Evolutionary conservation across 2,797 vertebrate genomes (phyloP).

Genomic region (Yasuhikotakia modesta): DNA sequence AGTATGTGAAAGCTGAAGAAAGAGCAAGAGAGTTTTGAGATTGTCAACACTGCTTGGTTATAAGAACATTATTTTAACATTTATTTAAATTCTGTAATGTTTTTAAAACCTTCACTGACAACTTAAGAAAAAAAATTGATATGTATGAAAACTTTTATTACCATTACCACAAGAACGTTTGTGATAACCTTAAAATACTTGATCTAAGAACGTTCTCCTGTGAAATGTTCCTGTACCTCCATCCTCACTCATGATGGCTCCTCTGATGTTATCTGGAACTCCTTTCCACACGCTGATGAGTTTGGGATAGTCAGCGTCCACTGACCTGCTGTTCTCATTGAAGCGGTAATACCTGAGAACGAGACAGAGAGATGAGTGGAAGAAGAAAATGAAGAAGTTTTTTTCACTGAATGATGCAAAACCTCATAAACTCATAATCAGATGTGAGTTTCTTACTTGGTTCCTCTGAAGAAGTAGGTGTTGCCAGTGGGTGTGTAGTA

Average conservation of each 20-base stretch:
- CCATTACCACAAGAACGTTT: too few relatives aligned
- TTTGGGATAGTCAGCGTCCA: slow-evolving; percentile 87
- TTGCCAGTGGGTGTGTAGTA: slow-evolving; percentile 89
- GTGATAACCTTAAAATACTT: too few relatives aligned
- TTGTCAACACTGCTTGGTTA: too few relatives aligned
- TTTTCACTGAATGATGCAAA: too few relatives aligned
- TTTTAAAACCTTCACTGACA: too few relatives aligned
- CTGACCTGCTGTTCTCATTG: slow-evolving; percentile 80
- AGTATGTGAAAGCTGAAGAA: slow-evolving; percentile 86
- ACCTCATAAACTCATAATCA: too few relatives aligned
- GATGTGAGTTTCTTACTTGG: slow-evolving; percentile 70
- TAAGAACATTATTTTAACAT: too few relatives aligned
- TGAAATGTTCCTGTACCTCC: slow-evolving; percentile 74
- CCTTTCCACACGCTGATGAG: slow-evolving; percentile 88
- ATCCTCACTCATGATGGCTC: slow-evolving; percentile 87
- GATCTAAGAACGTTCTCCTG: too few relatives aligned
- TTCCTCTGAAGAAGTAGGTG: slow-evolving; percentile 90
- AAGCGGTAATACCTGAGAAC: slow-evolving; percentile 86
- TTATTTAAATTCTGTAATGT: too few relatives aligned
- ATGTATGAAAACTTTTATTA: too few relatives aligned
- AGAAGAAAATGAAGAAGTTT: not conserved
- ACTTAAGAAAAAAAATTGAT: too few relatives aligned
- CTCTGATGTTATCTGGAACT: slow-evolving; percentile 84
- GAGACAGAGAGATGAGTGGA: not conserved
- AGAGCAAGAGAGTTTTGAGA: not conserved